These are phyloP conservation scores for Mimas tiliae DNA, from an alignment of 2,888 invertebrate genomes.

Conservation along the genomic window DNA sequence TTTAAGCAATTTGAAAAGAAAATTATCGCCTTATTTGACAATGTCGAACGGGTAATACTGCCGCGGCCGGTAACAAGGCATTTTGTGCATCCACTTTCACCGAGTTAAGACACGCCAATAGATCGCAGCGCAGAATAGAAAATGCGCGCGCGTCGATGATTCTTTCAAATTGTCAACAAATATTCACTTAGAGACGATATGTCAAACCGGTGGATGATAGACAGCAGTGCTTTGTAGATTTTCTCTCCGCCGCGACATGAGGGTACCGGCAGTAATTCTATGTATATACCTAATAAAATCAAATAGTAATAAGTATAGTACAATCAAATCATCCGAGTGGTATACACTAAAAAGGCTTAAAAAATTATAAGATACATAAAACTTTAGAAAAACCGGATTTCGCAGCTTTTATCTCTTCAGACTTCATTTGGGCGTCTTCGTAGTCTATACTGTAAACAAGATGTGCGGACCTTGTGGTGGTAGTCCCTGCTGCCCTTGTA, in stretches of 20 bases:
- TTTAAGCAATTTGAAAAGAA: slow-evolving; percentile 9
- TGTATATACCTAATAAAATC: no score
- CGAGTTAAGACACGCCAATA: slow-evolving; percentile 70
- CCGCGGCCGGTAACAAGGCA: slow-evolving; percentile 50
- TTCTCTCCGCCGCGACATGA: background rate
- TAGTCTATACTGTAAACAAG: no score
- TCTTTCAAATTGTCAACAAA: slow-evolving; percentile 47
- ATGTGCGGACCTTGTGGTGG: no score
- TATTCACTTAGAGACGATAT: slow-evolving; percentile 29
- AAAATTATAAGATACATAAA: no score
- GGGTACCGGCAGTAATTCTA: background rate
- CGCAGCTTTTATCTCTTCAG: no score
- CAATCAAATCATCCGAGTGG: no score
- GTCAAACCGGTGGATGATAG: slow-evolving; percentile 24
- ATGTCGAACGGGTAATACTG: slow-evolving; percentile 47
- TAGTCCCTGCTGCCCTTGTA: no score
- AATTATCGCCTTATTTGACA: slow-evolving; percentile 51
- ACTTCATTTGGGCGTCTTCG: no score
- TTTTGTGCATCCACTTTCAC: slow-evolving; percentile 79
- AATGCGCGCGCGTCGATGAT: slow-evolving; percentile 52
- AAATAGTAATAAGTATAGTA: no score
- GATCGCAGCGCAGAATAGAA: slow-evolving; percentile 61
- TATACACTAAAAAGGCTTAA: no score
- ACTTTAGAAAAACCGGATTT: no score
- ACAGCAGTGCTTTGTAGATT: slow-evolving; percentile 17